Evolutionary conservation across 2,113 vertebrate species (phyloP), one percentile per base, ranked within the genome.

Genomic region (Archilochus colubris): DNA sequence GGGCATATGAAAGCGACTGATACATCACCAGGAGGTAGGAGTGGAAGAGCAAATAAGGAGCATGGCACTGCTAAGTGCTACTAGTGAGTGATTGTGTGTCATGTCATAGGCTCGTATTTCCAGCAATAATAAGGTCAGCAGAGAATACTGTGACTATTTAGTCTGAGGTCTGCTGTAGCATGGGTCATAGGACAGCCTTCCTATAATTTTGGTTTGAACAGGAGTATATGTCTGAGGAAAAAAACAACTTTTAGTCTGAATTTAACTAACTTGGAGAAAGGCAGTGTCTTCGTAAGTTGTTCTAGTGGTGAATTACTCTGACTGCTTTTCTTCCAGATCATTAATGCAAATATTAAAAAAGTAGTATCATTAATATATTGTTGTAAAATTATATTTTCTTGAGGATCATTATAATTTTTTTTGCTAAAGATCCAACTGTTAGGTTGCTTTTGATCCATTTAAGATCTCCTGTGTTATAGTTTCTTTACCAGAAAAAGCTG

Each of bases 291-390:
- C 15, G 0, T 80, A 74, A 70, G 38, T 67, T 85, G 8, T 81
- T 92, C 44, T 48, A 70, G 23, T 79, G 40, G 61, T 90, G 68
- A 93, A 59, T 88, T 90, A 77, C 16, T 21, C 36, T 40, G 12
- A 43, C 86, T 78, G 31, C 38, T 77, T 91, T 88, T 86, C 86
- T 90, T 90, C 23, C 48, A 88, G 59, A 59, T 91, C 63, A 59
- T 90, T 91, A 87, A 80, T 86, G 64, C 46, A 90, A 83, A 63
- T 72, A 36, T 57, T 72, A 36, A 91, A 87, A 83, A 63, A 48
- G 28, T 43, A 88, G n/a, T 64, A 90, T 9, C 14, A 93, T 48
- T 59, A 81, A 91, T 58, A 62, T 43, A 70, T 74, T 2, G 82
- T 17, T 77, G 59, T 0, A 6, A 91, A 85, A 51, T 88, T 75